These are phyloP conservation scores for Drosophila dives DNA, from an alignment of 2,888 invertebrate genomes.

Conservation along the genomic window DNA sequence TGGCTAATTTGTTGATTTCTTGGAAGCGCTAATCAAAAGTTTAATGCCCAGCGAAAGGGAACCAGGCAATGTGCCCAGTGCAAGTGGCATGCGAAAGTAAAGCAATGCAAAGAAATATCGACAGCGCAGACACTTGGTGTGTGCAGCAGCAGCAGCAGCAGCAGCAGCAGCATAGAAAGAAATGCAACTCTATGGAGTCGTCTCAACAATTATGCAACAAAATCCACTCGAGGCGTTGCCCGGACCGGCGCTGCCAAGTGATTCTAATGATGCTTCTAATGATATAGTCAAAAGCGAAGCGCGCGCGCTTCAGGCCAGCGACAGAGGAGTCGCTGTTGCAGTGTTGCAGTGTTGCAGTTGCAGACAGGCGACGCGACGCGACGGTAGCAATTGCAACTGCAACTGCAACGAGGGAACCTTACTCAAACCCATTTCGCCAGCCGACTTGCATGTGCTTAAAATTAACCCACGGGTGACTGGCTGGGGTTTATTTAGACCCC, in stretches of 20 bases:
- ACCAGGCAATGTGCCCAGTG: slow-evolving; percentile 13
- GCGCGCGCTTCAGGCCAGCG: slow-evolving; percentile 42
- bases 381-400: slow-evolving; percentile 61
- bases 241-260: slow-evolving; percentile 76
- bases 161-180: slow-evolving; percentile 18
- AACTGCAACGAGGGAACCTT: slow-evolving; percentile 6
- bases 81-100: slow-evolving; percentile 52
- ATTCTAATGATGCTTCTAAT: slow-evolving; percentile 81
- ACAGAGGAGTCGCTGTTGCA: slow-evolving; percentile 35
- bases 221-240: slow-evolving; percentile 80
- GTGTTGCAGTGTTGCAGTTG: slow-evolving; percentile 30
- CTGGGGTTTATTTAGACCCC: neutral
- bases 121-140: slow-evolving; percentile 32
- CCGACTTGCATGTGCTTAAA: slow-evolving; percentile 44
- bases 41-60: slow-evolving; percentile 52
- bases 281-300: slow-evolving; percentile 77
- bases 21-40: slow-evolving; percentile 75
- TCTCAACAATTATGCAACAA: slow-evolving; percentile 71
- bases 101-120: slow-evolving; percentile 62
- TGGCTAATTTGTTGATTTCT: slow-evolving; percentile 70
- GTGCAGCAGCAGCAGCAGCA: slow-evolving; percentile 18
- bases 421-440: slow-evolving; percentile 13
- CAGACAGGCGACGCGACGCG: slow-evolving; percentile 50
- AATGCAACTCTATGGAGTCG: slow-evolving; percentile 32
- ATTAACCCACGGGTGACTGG: slow-evolving; percentile 18